Evolutionary conservation across 35 echinoderm and acorn worm species (phyloP), one percentile per base, ranked within the genome.

Genomic region (Lytechinus pictus): DNA sequence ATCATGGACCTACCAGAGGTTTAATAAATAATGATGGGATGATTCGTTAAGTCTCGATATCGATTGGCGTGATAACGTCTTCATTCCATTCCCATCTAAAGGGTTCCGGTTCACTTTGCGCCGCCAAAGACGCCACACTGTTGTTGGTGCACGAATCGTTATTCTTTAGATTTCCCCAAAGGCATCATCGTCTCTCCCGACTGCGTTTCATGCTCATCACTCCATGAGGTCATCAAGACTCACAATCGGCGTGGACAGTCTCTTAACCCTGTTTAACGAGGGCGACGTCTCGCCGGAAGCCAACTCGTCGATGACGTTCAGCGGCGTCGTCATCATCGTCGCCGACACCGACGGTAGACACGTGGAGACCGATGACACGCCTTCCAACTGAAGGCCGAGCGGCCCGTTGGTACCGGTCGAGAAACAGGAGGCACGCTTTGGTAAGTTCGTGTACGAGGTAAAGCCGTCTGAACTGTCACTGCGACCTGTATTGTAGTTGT

Each of bases 391-490:
- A 21, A 90, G 28, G 3, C 88, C 88, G 29, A 54, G 28, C 10
- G 88, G 88, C 10, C 28, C 88, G 28, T 90, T 90, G 52, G 27
- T 90, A 24, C 66, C 66, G 29, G 88, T 90, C 28, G 88, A 90
- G 52, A 90, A 90, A 29, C 88, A 90, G 13, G 88, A 90, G 28
- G 88, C 88, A 90, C 88, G 88, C 52, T 90, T 90, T 12, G 88
- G 88, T 33, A 90, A 11, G 88, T 90, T 90, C 88, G 88, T 90
- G 16, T 90, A 90, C 12, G 88, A 90, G 28, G 88, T 90, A 54
- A 51, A 90, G 0, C 88, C 88, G 88, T 90, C 88, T 16, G 88
- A 90, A 90, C 88, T 90, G 29, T 90, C 88, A 87, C 24, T 87
- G 33, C 10, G n/a, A 87, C 56, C 56, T 58, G 56, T 1, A 58